phyloP scores from a whole-genome alignment of 2,113 vertebrate species.

The Chlorodrepanis virens region DNA sequence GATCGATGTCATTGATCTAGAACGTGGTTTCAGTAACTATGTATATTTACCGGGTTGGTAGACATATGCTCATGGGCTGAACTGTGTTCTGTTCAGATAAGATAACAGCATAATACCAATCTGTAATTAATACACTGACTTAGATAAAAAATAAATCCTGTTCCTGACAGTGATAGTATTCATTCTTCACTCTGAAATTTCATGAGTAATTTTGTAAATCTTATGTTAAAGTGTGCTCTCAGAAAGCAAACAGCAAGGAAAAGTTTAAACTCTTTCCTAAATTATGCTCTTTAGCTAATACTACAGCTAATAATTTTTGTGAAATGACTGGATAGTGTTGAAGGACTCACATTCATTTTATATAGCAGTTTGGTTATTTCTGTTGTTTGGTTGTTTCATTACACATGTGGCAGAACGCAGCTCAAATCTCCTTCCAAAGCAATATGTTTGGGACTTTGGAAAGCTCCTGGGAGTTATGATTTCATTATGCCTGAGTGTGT shows the following conservation, averaged over 20 bases:
- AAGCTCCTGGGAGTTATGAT: background rate
- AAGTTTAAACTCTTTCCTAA: background rate
- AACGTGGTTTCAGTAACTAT: background rate
- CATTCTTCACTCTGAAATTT: background rate
- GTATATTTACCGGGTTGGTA: background rate
- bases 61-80: background rate
- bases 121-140: background rate
- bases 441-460: background rate
- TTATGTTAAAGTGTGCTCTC: background rate
- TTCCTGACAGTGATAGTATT: background rate
- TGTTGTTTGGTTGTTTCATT: background rate
- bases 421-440: background rate
- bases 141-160: background rate
- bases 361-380: background rate
- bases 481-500: background rate
- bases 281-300: background rate
- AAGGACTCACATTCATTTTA: background rate
- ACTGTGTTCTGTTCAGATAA: constrained; percentile 19
- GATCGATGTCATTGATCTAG: background rate
- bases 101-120: constrained; percentile 3
- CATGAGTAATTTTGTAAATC: background rate
- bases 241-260: background rate
- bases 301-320: background rate
- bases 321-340: background rate
- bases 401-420: rapidly evolving